Percentiles rank a stretch among this genome's conserved stretches.
phyloP scores from a whole-genome alignment of 2,797 vertebrate species.

The Scleropages formosus region DNA sequence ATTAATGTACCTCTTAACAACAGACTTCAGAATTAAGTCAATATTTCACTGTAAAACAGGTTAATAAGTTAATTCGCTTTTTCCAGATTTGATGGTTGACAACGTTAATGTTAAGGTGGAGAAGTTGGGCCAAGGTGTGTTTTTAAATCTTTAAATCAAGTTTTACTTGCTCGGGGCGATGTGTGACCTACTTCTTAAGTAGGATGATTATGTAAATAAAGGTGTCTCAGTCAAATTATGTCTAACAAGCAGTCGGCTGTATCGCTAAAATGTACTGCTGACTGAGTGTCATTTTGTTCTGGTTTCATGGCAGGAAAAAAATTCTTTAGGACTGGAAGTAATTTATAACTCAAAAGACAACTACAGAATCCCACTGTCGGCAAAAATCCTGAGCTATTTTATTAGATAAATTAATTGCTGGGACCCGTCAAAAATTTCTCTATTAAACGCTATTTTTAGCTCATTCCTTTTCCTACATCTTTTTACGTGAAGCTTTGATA shows the following conservation, averaged over 20 bases:
- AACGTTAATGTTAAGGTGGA: background rate
- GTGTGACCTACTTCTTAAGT: constrained; percentile 24
- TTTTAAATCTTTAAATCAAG: constrained; percentile 23
- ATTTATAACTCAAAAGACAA: background rate
- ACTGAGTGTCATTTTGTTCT: background rate
- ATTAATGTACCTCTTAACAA: background rate
- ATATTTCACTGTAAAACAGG: background rate
- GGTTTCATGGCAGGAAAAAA: background rate
- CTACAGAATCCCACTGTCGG: background rate
- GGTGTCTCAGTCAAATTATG: constrained; percentile 8
- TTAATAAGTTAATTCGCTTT: background rate
- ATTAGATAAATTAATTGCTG: too few relatives aligned
- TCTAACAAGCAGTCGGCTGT: background rate
- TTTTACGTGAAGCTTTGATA: background rate
- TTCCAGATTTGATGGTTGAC: background rate
- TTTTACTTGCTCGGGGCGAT: background rate
- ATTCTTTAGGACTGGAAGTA: background rate
- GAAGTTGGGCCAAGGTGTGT: background rate
- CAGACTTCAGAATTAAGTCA: background rate
- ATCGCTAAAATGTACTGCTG: background rate
- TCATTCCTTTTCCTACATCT: background rate
- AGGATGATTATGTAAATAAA: constrained; percentile 22
- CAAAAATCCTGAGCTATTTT: background rate
- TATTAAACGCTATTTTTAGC: too few relatives aligned
- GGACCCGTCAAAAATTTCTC: too few relatives aligned